A percentile compares a stretch with the other conserved stretches of the same genome.
phyloP scores from a whole-genome alignment of 2,113 vertebrate genomes.

The Phaethon lepturus region DNA sequence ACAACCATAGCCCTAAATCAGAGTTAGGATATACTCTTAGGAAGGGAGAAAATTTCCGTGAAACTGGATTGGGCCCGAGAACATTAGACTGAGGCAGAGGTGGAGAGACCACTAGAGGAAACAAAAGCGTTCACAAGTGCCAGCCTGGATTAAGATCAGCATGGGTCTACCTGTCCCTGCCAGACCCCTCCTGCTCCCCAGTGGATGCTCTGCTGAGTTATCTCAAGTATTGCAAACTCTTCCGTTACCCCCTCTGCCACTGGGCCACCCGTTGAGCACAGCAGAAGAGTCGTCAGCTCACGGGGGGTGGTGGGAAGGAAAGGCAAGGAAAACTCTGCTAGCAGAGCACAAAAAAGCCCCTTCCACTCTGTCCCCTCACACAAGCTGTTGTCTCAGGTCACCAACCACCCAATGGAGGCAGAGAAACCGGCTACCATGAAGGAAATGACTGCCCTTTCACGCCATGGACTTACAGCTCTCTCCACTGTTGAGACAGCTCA shows the following conservation, averaged over 20 bases:
- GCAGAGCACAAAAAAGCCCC: not conserved
- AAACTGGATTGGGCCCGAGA: not conserved
- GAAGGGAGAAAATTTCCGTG: not conserved
- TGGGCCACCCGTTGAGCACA: not conserved
- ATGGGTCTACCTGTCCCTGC: fast-evolving
- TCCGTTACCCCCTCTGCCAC: not conserved
- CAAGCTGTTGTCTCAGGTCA: not conserved
- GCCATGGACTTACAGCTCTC: not conserved
- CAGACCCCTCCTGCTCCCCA: not conserved
- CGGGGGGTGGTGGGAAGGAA: not conserved
- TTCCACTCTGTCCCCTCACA: not conserved
- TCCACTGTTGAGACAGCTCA: not conserved
- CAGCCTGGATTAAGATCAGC: not conserved
- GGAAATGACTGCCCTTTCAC: not conserved
- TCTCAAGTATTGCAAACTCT: not conserved
- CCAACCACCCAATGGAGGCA: not conserved
- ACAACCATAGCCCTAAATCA: not conserved
- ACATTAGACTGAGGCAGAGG: not conserved
- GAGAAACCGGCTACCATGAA: not conserved
- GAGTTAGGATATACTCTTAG: not conserved
- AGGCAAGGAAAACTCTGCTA: not conserved
- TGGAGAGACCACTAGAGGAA: not conserved
- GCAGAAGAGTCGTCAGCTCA: not conserved
- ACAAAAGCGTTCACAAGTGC: not conserved
- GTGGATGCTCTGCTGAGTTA: not conserved